These are phyloP conservation scores for Ochropleura plecta DNA, from an alignment of 2,888 invertebrate species.

Conservation along the genomic window DNA sequence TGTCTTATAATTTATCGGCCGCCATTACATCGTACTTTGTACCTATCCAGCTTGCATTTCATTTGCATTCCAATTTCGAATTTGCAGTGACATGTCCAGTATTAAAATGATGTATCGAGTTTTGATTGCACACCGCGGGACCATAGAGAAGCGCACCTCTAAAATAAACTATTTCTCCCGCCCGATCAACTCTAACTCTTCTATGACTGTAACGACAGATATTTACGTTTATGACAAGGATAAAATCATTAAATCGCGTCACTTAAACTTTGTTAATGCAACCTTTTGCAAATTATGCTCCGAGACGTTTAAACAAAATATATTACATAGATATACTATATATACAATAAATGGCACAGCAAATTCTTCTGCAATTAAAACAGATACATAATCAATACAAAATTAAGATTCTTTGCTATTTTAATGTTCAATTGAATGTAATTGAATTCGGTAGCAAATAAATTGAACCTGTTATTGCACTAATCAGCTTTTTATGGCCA, in stretches of 20 bases:
- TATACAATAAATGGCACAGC: slow-evolving; percentile 32
- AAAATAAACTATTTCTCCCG: slow-evolving; percentile 61
- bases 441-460: slow-evolving; percentile 57
- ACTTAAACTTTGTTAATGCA: slow-evolving; percentile 41
- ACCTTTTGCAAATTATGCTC: slow-evolving; percentile 35
- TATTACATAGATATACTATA: slow-evolving; percentile 26
- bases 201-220: slow-evolving; percentile 68
- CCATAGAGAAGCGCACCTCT: slow-evolving; percentile 58
- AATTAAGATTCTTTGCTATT: slow-evolving; percentile 32
- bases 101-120: slow-evolving; percentile 88
- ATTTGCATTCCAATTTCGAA: slow-evolving; percentile 89
- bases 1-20: slow-evolving; percentile 86
- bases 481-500: slow-evolving; percentile 51
- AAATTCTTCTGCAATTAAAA: slow-evolving; percentile 43
- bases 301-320: slow-evolving; percentile 37
- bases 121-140: slow-evolving; percentile 79
- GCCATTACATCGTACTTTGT: slow-evolving; percentile 85
- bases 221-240: slow-evolving; percentile 71
- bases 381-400: slow-evolving; percentile 35
- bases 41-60: slow-evolving; percentile 79
- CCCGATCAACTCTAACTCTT: slow-evolving; percentile 58
- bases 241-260: slow-evolving; percentile 62
- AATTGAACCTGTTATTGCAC: slow-evolving; percentile 42
- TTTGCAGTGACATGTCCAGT: slow-evolving; percentile 88
- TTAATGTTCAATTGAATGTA: slow-evolving; percentile 50